Evolutionary conservation across 2,888 invertebrate genomes (phyloP), one percentile per base, ranked within the genome.

Genomic region (Drosophila rellima): DNA sequence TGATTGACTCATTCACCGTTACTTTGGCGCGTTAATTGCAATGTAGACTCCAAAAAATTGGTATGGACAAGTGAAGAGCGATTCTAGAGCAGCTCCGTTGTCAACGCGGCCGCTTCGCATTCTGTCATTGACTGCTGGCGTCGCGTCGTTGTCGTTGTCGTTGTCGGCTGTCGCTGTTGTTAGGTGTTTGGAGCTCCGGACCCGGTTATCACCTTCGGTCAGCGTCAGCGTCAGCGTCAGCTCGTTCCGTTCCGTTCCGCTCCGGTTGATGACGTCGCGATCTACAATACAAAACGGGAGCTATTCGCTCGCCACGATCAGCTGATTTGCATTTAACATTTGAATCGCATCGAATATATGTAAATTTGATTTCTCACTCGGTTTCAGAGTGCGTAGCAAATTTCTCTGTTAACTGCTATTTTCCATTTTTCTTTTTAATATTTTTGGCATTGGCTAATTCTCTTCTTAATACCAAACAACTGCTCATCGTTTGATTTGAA

Each of bases 91-190:
- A 74, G 77, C 77, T 72, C 82, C 82, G 87, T 74, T 81, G 87
- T 81, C 84, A 81, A 84, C 82, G 82, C 76, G 76, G 76, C 81
- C 69, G 79, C 74, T 74, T 83, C 78, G 77, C 82, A 87, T 79
- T 82, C 87, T 86, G 84, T 54, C 87, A 83, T 87, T 82, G 82
- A 86, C 87, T 82, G 86, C 29, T 64, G 56, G 29, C 52, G 77
- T 35, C 56, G 79, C 37, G 67, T 44, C 61, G 79, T 44, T 40
- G 62, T 57, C 39, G 66, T 33, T 6, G 31, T 31, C n/a, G 61
- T 42, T 18, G 54, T 45, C 55, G 62, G 63, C 13, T 23, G 44
- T 29, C 29, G 61, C 42, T 54, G 62, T 57, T 65, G 60, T 74
- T 74, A 29, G 75, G 65, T 74, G 42, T 57, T 74, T 67, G 55